Base-by-base conservation (phyloP, 2,888 invertebrate genomes). In the Plusia festucae region DNA sequence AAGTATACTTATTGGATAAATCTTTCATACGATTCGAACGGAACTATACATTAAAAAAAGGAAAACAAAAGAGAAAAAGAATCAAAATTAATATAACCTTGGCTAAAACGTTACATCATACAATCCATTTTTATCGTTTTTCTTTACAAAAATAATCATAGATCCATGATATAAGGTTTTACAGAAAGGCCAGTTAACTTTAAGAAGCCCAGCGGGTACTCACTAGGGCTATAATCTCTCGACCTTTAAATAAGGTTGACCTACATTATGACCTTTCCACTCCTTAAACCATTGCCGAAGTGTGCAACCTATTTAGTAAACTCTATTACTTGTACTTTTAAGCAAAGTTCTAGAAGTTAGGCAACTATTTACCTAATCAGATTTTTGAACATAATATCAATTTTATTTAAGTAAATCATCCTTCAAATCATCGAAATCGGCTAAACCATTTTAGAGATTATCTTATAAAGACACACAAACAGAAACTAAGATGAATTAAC, bases 181-280 rank as follows among this genome's bases (percentile, higher is more conserved):
- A 44, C 54, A 30, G 58, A 55, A 70, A 66, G 51, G 24, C 20
- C 15, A 54, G 57, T 40, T 40, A 54, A 60, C 63, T 64, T 79
- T 61, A 52, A 52, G 53, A 54, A 63, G 54, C 62, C 51, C 70
- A 71, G 72, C 65, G 53, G 65, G 67, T 61, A 68, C 65, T 72
- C 65, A 76, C 68, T 72, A 53, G 79, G 63, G 61, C 60, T 53
- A 71, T 79, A 83, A 78, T 81, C 77, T 70, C 73, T 73, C 78
- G 84, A 83, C 88, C 87, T 88, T 86, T 86, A 73, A 63, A 73
- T 68, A 64, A 73, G 80, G 82, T 79, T 84, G 85, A 81, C 85
- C 87, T 74, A 88, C 83, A 85, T 89, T 85, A 63, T 85, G 84
- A 87, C 88, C 88, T 87, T 87, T 87, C 86, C 85, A 78, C 86